These are phyloP conservation scores for Silurus meridionalis DNA, from an alignment of 2,113 vertebrate species.

Conservation along the genomic window DNA sequence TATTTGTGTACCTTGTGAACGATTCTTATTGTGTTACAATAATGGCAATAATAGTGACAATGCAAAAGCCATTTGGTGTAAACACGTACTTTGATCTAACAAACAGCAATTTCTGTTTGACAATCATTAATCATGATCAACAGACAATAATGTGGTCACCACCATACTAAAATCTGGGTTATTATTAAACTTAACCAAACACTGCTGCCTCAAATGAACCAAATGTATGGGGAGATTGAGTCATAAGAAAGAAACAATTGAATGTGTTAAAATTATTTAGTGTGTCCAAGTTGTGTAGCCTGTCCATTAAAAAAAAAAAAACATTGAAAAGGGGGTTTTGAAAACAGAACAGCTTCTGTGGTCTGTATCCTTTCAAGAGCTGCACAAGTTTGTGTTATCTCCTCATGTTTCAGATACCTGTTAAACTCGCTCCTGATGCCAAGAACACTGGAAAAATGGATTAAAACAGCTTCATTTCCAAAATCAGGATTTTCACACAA, in stretches of 20 bases:
- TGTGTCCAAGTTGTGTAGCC: not conserved
- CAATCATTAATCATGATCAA: not conserved
- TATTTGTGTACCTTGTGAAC: not conserved
- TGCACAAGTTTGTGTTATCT: not conserved
- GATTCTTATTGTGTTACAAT: not conserved
- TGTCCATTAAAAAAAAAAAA: not conserved
- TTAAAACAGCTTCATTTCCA: not conserved
- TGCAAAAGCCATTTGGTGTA: not conserved
- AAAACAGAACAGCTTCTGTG: not conserved
- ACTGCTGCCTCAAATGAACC: not conserved
- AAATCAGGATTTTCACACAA: not conserved
- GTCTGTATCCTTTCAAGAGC: not conserved
- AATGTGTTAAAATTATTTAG: not conserved
- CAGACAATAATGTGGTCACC: not conserved
- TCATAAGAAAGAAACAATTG: not conserved
- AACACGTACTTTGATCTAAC: not conserved
- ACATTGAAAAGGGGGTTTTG: no score
- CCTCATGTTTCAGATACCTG: slow-evolving; percentile 1
- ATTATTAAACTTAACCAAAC: slow-evolving; percentile 13
- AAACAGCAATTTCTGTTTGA: not conserved
- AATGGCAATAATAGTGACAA: not conserved
- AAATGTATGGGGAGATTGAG: not conserved
- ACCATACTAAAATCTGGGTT: not conserved
- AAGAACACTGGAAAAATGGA: not conserved
- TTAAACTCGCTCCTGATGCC: not conserved